phyloP scores from a whole-genome alignment of 2,888 invertebrate genomes.

The Rhagium mordax region DNA sequence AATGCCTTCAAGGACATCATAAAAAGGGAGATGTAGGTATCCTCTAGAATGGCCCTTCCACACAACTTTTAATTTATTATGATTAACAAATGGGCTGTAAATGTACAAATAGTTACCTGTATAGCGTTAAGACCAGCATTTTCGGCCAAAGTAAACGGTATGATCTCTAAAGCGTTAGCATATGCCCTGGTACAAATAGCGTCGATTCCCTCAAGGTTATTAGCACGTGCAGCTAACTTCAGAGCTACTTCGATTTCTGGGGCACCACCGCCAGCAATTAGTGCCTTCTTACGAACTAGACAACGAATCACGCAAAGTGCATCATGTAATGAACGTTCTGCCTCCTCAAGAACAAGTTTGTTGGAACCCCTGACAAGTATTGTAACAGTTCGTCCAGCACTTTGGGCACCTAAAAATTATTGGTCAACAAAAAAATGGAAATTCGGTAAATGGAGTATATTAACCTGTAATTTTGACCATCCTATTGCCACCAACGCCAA shows the following conservation, averaged over 20 bases:
- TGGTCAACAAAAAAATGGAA: not conserved
- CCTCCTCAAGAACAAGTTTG: conserved; percentile 86
- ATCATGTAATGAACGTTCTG: conserved; percentile 87
- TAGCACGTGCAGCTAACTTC: conserved; percentile 84
- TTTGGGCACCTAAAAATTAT: conserved; percentile 74
- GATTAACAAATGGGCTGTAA: too few species aligned
- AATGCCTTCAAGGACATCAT: too few species aligned
- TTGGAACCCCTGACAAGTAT: conserved; percentile 92
- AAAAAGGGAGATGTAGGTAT: too few species aligned
- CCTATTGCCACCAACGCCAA: conserved; percentile 89
- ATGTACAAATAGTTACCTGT: conserved; percentile 59
- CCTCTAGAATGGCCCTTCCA: too few species aligned
- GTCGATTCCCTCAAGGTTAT: conserved; percentile 91
- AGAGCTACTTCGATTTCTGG: conserved; percentile 97
- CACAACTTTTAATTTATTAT: too few species aligned
- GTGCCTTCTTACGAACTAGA: conserved; percentile 92
- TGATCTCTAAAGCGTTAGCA: conserved; percentile 95
- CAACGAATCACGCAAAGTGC: conserved; percentile 95
- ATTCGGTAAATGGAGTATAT: conserved; percentile 9
- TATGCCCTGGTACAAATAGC: conserved; percentile 96
- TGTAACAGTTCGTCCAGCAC: conserved; percentile 92
- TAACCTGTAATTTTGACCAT: conserved; percentile 81
- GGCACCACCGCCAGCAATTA: conserved; percentile 97
- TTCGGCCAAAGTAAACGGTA: conserved; percentile 92
- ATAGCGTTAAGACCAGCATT: conserved; percentile 77